Conservation (phyloP, 2,113 vertebrate species). For the Gymnobelideus leadbeateri region DNA sequence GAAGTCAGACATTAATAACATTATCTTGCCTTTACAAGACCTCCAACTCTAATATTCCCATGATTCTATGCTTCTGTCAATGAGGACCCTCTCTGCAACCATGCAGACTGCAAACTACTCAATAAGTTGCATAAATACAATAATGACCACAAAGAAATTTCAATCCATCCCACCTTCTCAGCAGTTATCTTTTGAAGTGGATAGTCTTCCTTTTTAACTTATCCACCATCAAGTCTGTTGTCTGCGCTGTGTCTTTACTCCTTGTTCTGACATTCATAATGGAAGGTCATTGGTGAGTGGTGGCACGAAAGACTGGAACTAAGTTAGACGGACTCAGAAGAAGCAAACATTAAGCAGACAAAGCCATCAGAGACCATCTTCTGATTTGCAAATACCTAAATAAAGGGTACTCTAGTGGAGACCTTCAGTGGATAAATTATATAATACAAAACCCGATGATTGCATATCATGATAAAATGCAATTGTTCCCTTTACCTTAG, state of each 20-base stretch:
- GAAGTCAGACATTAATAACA: neutral
- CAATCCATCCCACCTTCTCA: neutral
- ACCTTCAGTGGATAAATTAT: constrained; percentile 4
- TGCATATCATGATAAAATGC: constrained; percentile 53
- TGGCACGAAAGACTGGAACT: neutral
- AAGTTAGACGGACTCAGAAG: neutral
- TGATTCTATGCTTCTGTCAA: neutral
- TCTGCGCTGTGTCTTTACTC: neutral
- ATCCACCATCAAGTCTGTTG: neutral
- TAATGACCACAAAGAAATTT: neutral
- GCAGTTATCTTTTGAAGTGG: neutral
- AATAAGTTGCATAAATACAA: neutral
- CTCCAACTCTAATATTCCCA: neutral
- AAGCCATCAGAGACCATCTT: constrained; percentile 20
- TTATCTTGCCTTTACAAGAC: neutral
- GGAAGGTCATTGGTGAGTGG: neutral
- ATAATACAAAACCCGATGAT: constrained; percentile 23
- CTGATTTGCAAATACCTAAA: constrained; percentile 10
- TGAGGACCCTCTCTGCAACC: neutral
- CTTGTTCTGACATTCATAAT: neutral
- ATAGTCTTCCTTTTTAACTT: neutral
- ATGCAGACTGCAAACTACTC: neutral
- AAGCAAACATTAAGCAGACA: neutral
- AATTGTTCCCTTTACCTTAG: constrained; percentile 64
- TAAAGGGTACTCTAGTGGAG: constrained; percentile 28